A percentile compares a stretch with the other conserved stretches of the same genome.
Evolutionary conservation across 2,888 invertebrate genomes (phyloP).

Genomic region (Petrolisthes cinctipes): DNA sequence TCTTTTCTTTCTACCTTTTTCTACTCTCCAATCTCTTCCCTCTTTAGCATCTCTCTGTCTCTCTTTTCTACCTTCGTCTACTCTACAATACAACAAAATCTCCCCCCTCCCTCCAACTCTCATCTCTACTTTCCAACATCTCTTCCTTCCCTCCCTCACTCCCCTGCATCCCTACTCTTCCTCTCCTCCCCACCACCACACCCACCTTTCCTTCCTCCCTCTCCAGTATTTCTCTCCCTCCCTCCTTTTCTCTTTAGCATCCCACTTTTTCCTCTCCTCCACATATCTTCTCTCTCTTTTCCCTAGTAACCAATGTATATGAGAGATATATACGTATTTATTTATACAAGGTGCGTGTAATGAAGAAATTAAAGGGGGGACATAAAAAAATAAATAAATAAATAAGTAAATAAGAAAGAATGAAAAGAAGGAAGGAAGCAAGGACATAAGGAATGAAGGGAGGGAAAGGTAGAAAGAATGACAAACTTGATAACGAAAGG

Average conservation of each 20-base stretch:
- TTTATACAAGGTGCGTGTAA: constrained; percentile 11
- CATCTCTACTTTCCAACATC: neutral
- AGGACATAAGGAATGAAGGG: neutral
- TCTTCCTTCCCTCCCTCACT: neutral
- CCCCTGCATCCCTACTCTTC: neutral
- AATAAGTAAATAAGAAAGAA: neutral
- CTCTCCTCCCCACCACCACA: neutral
- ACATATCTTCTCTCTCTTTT: neutral
- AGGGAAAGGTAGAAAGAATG: neutral
- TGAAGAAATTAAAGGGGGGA: neutral
- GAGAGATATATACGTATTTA: constrained; percentile 1
- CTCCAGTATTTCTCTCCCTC: too few species aligned
- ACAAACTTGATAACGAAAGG: neutral
- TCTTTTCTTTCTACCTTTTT: neutral
- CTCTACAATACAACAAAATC: too few species aligned
- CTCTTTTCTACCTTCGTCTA: neutral
- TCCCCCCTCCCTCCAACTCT: neutral
- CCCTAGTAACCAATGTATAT: neutral
- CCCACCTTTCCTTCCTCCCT: neutral
- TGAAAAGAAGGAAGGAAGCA: neutral
- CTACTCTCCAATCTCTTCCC: neutral
- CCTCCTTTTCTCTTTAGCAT: neutral
- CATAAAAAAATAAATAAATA: neutral
- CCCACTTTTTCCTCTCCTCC: neutral
- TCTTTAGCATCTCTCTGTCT: neutral